phyloP scores from a whole-genome alignment of 53 echinoderm and acorn worm genomes.

The Henricia sp. region DNA sequence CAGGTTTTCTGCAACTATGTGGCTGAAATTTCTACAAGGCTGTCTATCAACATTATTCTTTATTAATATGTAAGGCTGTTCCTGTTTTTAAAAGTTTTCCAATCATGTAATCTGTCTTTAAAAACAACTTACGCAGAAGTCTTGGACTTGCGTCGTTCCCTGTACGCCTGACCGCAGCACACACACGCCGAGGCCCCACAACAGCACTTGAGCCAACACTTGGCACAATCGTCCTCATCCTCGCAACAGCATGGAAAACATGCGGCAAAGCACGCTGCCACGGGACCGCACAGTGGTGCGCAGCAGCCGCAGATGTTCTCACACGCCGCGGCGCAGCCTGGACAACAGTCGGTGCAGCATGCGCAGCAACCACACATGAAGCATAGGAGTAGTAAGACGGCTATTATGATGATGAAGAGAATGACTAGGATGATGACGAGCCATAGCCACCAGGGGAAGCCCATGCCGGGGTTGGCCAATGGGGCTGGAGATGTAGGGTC shows the following conservation, averaged over 20 bases:
- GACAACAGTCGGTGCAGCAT: slow-evolving; percentile 84
- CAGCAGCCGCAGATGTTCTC: slow-evolving; percentile 68
- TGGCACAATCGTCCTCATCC: slow-evolving; percentile 86
- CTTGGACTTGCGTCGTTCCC: slow-evolving; percentile 68
- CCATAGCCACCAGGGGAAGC: slow-evolving; percentile 97
- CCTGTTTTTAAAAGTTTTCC: background rate
- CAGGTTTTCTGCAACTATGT: too few species aligned
- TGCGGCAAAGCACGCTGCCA: slow-evolving; percentile 72
- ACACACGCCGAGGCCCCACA: slow-evolving; percentile 81
- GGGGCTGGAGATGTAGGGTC: slow-evolving; percentile 16
- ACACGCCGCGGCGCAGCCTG: slow-evolving; percentile 73
- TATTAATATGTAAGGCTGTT: too few species aligned
- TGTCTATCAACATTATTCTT: too few species aligned
- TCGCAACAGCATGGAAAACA: slow-evolving; percentile 94
- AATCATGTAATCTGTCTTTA: too few species aligned
- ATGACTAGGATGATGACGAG: slow-evolving; percentile 75
- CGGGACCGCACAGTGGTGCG: slow-evolving; percentile 69
- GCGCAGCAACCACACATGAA: slow-evolving; percentile 90
- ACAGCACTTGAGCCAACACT: slow-evolving; percentile 73
- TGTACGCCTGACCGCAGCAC: slow-evolving; percentile 77
- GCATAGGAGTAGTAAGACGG: slow-evolving; percentile 88
- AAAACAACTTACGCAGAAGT: slow-evolving; percentile 27
- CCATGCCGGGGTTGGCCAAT: slow-evolving; percentile 41
- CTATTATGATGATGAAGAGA: slow-evolving; percentile 82
- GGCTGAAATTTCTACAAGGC: too few species aligned